These are phyloP conservation scores for Cryptotermes secundus DNA, from an alignment of 1,140 invertebrate genomes.

Conservation along the genomic window DNA sequence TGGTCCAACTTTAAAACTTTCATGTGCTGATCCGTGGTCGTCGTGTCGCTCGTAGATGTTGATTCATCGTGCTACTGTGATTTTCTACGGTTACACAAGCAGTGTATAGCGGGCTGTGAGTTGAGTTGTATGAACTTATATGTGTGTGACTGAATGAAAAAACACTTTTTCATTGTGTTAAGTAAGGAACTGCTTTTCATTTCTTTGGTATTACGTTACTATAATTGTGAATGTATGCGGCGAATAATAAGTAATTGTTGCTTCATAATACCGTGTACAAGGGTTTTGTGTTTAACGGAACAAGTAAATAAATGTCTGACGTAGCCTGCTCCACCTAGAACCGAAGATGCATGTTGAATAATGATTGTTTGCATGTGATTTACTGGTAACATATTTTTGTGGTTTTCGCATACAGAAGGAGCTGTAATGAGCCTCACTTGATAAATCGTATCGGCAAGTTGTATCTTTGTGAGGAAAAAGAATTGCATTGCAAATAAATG, in stretches of 20 bases:
- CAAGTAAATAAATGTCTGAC: not conserved
- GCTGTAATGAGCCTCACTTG: not conserved
- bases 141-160: not conserved
- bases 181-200: not conserved
- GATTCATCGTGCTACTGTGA: too few species aligned
- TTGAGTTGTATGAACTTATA: not conserved
- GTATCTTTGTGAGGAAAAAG: not conserved
- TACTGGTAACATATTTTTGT: not conserved
- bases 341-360: not conserved
- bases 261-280: not conserved
- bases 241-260: not conserved
- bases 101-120: not conserved
- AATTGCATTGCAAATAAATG: not conserved
- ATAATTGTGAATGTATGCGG: not conserved
- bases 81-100: too few species aligned
- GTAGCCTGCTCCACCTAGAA: slow-evolving; percentile 11
- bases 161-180: not conserved
- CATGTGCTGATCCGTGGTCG: too few species aligned
- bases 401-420: not conserved
- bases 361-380: not conserved
- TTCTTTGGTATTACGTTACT: not conserved
- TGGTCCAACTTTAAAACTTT: too few species aligned
- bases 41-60: too few species aligned
- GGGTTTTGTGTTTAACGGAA: not conserved
- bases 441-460: not conserved